Evolutionary conservation across 2,888 invertebrate species (phyloP), one percentile per base, ranked within the genome.

Genomic region (Synanthedon formicaeformis): DNA sequence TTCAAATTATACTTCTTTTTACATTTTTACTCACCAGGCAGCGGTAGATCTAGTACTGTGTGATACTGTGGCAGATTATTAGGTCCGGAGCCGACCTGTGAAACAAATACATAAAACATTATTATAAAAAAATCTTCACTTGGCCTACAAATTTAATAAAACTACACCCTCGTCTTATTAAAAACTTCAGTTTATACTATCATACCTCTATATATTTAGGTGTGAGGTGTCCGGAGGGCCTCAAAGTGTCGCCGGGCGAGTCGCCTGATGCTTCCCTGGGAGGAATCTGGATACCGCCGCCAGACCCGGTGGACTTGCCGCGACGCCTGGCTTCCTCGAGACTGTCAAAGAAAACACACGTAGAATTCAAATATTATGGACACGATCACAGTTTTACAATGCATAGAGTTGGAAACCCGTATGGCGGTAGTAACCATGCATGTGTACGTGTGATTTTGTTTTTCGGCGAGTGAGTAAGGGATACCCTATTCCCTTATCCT

Each of bases 1-100:
- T 27, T 27, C 8, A 27, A 27, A 8, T 34, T 34, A 34, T 10
- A 8, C 2, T 34, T 34, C 10, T 34, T 34, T 27, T 27, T 6
- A 27, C 2, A 8, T 8, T 0, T 27, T 23, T 0, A 23, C 45
- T 60, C 12, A 85, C 86, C 86, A 57, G 83, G 77, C 1, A 77
- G 60, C 0, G 97, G 98, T 50, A 97, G 85, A 55, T 98, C 97
- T 60, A 98, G 90, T 4, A 98, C 94, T 0, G 98, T 98, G 78
- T 98, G 98, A 73, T 97, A 98, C 65, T 92, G 90, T 0, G 96
- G 95, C 50, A 96, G 84, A 65, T 92, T 94, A 56, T 93, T 91
- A 1, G 96, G 94, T 1, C 96, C 96, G 0, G 94, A 95, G 3
- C 93, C 94, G 40, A 94, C 94, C 89, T 94, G 93, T 40, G 90